Evolutionary conservation across 2,888 invertebrate species (phyloP), one percentile per base, ranked within the genome.

Genomic region (Sycophila texana): DNA sequence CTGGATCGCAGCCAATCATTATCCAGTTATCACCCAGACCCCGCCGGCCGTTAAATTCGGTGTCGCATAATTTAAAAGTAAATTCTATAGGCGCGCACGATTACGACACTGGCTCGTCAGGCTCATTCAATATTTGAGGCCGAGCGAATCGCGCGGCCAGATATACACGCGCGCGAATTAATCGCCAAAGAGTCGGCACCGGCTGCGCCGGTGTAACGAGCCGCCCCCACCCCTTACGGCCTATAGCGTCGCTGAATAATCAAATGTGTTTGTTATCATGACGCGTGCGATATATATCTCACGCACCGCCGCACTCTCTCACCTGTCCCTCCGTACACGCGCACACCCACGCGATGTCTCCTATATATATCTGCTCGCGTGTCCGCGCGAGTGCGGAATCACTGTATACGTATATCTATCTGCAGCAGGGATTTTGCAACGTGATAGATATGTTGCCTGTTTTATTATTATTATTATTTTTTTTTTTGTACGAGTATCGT

Each of bases 201-300:
- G 12, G 57, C 18, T n/a, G n/a, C 51, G 10, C 39, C 16, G 18
- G 30, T 14, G 39, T 60, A 71, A 71, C 58, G 49, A 66, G 66
- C 39, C 60, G 30, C 20, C 12, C 20, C 5, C 12, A 14, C 0
- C 18, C 18, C 22, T 0, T 7, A 10, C 65, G 26, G 4, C 49
- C 10, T 18, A n/a, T n/a, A 26, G 49, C 60, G 22, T 39, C 66
- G 26, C 53, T 55, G 77, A 63, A 74, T 78, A 74, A 74, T 63
- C 68, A 63, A 74, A 68, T 51, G 63, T 18, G 63, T 74, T 49
- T 68, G 73, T 61, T 73, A 63, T 78, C 78, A 18, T 55, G 76
- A 65, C 57, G 47, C 53, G 26, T 20, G 26, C 14, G 53, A 26
- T 53, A 12, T 66, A 51, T 18, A 66, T 51, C 20, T 51, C 5